Evolutionary conservation across 2,888 invertebrate genomes (phyloP), one percentile per base, ranked within the genome.

Genomic region (Polietes domitor): DNA sequence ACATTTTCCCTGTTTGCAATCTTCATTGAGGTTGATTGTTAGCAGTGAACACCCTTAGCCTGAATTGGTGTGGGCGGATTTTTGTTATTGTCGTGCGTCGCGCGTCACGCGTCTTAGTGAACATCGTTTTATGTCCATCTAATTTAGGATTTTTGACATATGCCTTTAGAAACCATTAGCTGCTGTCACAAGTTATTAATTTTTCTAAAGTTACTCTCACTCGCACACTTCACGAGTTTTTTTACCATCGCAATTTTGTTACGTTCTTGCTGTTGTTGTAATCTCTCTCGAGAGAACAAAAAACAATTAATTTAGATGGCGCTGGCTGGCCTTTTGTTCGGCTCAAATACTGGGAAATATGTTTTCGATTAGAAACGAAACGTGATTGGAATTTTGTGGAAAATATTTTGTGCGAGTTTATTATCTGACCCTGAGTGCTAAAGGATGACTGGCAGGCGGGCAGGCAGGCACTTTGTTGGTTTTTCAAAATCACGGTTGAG

Each of bases 151-250:
- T 71, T 73, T 65, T 65, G 63, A 73, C 65, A 73, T 53, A 37
- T 73, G 41, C n/a, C 43, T 65, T 73, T 65, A 43, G 50, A 73
- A 73, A 65, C 78, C 73, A 73, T 79, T 79, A 79, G 55, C 73
- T 32, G 83, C 72, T 77, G 65, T 80, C 74, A 70, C 47, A 72
- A 68, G 55, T 68, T 76, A 76, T 63, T 63, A 68, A 41, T 37
- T 72, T 74, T 58, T 72, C 12, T 71, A 50, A 21, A 47, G 28
- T 37, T n/a, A 47, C 47, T 32, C 5, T 32, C 4, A 32, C 32
- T 6, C 32, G 32, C 5, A n/a, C n/a, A n/a, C n/a, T n/a, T n/a
- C n/a, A n/a, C n/a, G n/a, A n/a, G n/a, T n/a, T n/a, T 4, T 32
- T 32, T 32, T 9, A 32, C 4, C 32, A 32, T 32, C 9, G 4